A percentile compares a stretch with the other conserved stretches of the same genome.
Evolutionary conservation across 2,888 invertebrate genomes (phyloP).

Genomic region (Idaea aversata): DNA sequence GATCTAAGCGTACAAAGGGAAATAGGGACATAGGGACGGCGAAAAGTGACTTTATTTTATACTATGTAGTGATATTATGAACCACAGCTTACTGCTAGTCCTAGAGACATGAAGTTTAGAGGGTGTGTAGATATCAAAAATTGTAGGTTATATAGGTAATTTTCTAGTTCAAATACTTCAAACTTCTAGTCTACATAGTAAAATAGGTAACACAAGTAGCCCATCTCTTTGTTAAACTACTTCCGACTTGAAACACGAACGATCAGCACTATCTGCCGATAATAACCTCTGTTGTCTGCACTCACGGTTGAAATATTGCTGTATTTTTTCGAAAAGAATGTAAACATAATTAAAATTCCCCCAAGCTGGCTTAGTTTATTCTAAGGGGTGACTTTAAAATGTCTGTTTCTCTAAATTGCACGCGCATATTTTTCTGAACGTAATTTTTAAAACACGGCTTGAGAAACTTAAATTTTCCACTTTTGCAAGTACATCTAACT

Average conservation of each 20-base stretch:
- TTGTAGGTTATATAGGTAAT: too few relatives aligned
- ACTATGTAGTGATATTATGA: too few relatives aligned
- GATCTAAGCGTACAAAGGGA: too few relatives aligned
- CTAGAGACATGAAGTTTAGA: too few relatives aligned
- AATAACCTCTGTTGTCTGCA: background rate
- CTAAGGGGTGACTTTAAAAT: conserved; percentile 21
- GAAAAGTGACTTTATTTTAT: too few relatives aligned
- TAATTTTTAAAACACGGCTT: conserved; percentile 10
- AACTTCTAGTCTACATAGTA: too few relatives aligned
- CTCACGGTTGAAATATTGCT: conserved; percentile 1
- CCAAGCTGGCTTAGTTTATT: conserved; percentile 26
- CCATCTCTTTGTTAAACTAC: too few relatives aligned
- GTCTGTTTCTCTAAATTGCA: conserved; percentile 10
- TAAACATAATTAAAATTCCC: conserved; percentile 66
- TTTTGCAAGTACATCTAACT: background rate
- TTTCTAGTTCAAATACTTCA: too few relatives aligned
- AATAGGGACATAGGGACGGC: too few relatives aligned
- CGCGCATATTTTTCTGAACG: conserved; percentile 9
- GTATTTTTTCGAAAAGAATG: conserved; percentile 50
- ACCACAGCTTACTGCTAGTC: too few relatives aligned
- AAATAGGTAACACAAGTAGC: too few relatives aligned
- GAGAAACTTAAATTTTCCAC: background rate
- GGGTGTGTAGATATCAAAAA: too few relatives aligned
- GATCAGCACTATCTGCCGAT: background rate
- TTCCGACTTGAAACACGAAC: background rate